phyloP scores from a whole-genome alignment of 2,888 invertebrate genomes.

The Tipula lateralis region DNA sequence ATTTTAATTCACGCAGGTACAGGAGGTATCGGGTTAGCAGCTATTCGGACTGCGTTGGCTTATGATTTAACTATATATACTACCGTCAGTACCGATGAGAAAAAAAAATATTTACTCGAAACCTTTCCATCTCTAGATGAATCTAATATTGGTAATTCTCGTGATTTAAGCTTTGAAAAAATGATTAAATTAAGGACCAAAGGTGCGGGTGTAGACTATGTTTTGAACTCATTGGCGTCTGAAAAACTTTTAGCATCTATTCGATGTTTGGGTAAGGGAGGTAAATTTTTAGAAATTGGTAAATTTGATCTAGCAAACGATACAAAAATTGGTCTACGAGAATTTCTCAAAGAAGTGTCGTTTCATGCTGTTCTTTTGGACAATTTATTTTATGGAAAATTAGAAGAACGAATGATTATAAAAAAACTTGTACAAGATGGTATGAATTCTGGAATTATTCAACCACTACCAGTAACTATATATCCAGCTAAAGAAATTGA shows the following conservation, averaged over 20 bases:
- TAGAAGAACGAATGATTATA: constrained; percentile 41
- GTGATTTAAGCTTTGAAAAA: constrained; percentile 80
- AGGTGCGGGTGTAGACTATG: constrained; percentile 84
- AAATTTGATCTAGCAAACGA: constrained; percentile 74
- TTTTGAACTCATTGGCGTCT: constrained; percentile 86
- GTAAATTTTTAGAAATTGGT: constrained; percentile 80
- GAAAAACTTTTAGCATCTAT: constrained; percentile 77
- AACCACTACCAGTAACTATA: constrained; percentile 61
- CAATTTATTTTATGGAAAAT: constrained; percentile 53
- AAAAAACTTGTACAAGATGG: constrained; percentile 58
- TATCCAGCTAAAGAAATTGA: constrained; percentile 65
- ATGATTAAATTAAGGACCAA: constrained; percentile 74
- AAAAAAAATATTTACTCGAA: constrained; percentile 58
- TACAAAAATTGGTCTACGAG: constrained; percentile 57
- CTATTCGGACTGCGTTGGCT: constrained; percentile 65
- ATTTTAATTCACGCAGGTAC: constrained; percentile 58
- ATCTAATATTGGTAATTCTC: constrained; percentile 76
- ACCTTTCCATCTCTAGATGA: constrained; percentile 52
- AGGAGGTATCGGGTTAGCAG: constrained; percentile 73
- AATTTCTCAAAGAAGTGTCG: constrained; percentile 65
- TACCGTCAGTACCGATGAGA: constrained; percentile 65
- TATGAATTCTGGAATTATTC: constrained; percentile 60
- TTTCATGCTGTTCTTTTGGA: constrained; percentile 78
- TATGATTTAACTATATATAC: constrained; percentile 63
- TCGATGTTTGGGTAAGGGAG: constrained; percentile 56